Base-by-base conservation (phyloP, 2,113 vertebrate genomes). In the Nibea albiflora region DNA sequence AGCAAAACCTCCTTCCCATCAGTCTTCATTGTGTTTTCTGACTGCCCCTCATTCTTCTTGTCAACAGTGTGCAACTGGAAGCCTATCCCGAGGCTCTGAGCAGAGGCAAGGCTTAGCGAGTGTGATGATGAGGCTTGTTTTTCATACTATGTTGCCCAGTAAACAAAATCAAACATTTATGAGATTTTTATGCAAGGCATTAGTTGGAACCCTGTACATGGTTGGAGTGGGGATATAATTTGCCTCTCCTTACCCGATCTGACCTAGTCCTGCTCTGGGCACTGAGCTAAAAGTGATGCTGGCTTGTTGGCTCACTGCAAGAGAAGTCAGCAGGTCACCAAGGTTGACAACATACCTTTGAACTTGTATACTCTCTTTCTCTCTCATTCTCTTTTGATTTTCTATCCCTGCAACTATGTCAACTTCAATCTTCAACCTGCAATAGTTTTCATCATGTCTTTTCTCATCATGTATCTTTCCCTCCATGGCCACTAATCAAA, bases 161-260 rank as follows among this genome's bases (percentile, higher is more conserved):
- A 91, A 91, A 92, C 90, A 93, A 84, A 88, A 88, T 93, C 63
- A 92, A 92, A 91, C 81, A 92, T 93, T 90, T 83, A 91, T 92
- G 85, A 84, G 87, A 73, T 79, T 77, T 90, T 80, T 81, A 83
- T 85, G 77, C 83, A 85, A 74, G 85, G 81, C 68, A 81, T 80
- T 76, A 85, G 83, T 83, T 64, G 69, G 68, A 78, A 72, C 84
- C 24, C 57, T 50, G 50, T 83, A 73, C 78, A 78, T 75, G 77
- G 76, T 53, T 80, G 60, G 78, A 85, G 77, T 74, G 19, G 71
- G 74, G 63, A 28, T 78, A 68, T 89, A 87, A 92, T 92, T 84
- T 84, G 44, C 73, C 58, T 88, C 84, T 76, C 53, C 62, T 73
- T 89, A 77, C 57, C 69, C 50, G 58, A 70, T 78, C 77, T 61